These are phyloP conservation scores for Vulpes vulpes DNA, from an alignment of 2,113 vertebrate genomes.

Conservation along the genomic window DNA sequence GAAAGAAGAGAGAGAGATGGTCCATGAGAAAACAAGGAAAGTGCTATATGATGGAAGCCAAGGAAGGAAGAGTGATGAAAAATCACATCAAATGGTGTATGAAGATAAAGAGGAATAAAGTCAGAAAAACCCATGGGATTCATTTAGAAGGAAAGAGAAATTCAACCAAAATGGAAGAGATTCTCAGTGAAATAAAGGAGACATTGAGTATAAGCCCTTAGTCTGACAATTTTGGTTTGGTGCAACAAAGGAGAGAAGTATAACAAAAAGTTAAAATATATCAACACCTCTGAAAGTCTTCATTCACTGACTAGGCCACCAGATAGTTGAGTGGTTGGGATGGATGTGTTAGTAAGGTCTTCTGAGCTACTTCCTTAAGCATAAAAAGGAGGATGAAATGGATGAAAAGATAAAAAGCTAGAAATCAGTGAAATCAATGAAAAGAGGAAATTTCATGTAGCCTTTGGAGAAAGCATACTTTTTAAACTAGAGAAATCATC, in stretches of 20 bases:
- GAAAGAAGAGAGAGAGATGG: background rate
- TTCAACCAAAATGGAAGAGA: background rate
- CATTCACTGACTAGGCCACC: background rate
- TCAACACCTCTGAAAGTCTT: background rate
- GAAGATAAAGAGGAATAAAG: background rate
- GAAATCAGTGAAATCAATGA: background rate
- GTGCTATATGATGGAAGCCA: background rate
- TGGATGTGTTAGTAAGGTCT: background rate
- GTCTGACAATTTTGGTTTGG: background rate
- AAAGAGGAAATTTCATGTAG: background rate
- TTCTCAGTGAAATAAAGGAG: background rate
- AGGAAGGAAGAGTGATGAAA: background rate
- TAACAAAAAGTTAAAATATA: background rate
- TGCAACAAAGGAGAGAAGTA: background rate
- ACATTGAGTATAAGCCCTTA: background rate
- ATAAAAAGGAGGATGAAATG: background rate
- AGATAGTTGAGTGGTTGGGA: background rate
- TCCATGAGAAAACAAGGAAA: background rate
- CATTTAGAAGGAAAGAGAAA: background rate
- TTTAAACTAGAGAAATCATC: background rate
- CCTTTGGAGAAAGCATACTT: background rate
- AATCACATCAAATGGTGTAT: background rate
- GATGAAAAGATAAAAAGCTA: background rate
- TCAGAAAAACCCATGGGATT: background rate
- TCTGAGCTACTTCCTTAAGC: background rate